Percentiles rank a stretch among this genome's conserved stretches.
phyloP scores from a whole-genome alignment of 2,888 invertebrate species.

The Epicampocera succincta region DNA sequence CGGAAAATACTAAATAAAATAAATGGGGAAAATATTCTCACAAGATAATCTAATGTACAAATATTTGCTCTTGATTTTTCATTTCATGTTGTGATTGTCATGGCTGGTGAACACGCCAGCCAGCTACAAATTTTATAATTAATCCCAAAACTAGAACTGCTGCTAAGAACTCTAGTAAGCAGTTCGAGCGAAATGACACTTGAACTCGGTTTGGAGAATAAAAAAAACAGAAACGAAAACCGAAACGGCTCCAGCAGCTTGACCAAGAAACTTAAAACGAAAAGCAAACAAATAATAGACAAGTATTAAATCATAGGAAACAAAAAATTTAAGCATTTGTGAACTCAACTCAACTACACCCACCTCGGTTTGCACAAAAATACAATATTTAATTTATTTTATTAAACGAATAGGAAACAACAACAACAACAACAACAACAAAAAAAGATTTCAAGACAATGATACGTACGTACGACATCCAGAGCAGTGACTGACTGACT shows the following conservation, averaged over 20 bases:
- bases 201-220: slow-evolving; percentile 51
- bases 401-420: slow-evolving; percentile 18
- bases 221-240: background rate
- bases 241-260: slow-evolving; percentile 28
- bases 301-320: slow-evolving; percentile 45
- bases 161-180: slow-evolving; percentile 4
- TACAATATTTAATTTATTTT: slow-evolving; percentile 41
- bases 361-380: slow-evolving; percentile 41
- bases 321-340: slow-evolving; percentile 17
- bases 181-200: slow-evolving; percentile 57
- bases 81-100: slow-evolving; percentile 65
- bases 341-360: slow-evolving; percentile 36
- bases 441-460: slow-evolving; percentile 46
- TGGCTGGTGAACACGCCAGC: slow-evolving; percentile 67
- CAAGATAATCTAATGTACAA: slow-evolving; percentile 60
- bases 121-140: slow-evolving; percentile 42
- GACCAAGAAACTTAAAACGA: slow-evolving; percentile 32
- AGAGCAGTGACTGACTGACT: slow-evolving; percentile 8
- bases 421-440: slow-evolving; percentile 11
- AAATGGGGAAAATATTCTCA: slow-evolving; percentile 52
- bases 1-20: slow-evolving; percentile 5
- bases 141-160: background rate
- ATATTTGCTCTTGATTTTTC: slow-evolving; percentile 68
- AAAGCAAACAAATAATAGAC: slow-evolving; percentile 2
- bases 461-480: slow-evolving; percentile 26